Evolutionary conservation across 2,113 vertebrate species (phyloP), one percentile per base, ranked within the genome.

Genomic region (Pao palembangensis): DNA sequence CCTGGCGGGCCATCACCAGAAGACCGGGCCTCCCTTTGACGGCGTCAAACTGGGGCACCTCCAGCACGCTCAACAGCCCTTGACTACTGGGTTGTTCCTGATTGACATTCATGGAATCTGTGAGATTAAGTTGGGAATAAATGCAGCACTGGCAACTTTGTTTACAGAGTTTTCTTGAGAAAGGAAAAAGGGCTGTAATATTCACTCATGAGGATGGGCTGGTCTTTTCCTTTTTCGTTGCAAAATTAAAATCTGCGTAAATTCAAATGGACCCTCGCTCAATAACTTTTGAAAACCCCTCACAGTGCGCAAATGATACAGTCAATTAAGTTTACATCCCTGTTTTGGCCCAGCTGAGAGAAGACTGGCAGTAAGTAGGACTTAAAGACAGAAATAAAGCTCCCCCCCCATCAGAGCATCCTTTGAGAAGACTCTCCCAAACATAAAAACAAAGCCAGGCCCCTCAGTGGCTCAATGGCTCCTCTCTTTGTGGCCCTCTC

Each of bases 401-500:
- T 58, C 84, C 78, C 75, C 79, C 77, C 63, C 62, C 64, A 76
- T 81, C 78, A 62, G 67, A 69, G 69, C 72, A 66, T 76, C 78
- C 78, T 83, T 87, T 89, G 68, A 86, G 82, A 83, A 84, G 81
- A 77, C 69, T 71, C 82, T 64, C 62, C 2, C 54, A 60, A 79
- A 67, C 51, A 85, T 70, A 85, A 86, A 88, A 89, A 89, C 85
- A 88, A 88, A 86, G 83, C 70, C 59, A 57, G 83, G 79, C 82
- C 86, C 74, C 80, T 81, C 71, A 64, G 73, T 54, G 75, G 60
- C 79, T 86, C 82, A 83, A 73, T 82, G 85, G 78, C 78, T 84
- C 71, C 78, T 84, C 79, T 86, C 78, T 84, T 86, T 86, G 86
- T 86, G 82, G 83, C 72, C 85, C 86, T 84, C 88, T 89, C 84